phyloP scores from a whole-genome alignment of 2,888 invertebrate genomes.

The Drosophila neotestacea region DNA sequence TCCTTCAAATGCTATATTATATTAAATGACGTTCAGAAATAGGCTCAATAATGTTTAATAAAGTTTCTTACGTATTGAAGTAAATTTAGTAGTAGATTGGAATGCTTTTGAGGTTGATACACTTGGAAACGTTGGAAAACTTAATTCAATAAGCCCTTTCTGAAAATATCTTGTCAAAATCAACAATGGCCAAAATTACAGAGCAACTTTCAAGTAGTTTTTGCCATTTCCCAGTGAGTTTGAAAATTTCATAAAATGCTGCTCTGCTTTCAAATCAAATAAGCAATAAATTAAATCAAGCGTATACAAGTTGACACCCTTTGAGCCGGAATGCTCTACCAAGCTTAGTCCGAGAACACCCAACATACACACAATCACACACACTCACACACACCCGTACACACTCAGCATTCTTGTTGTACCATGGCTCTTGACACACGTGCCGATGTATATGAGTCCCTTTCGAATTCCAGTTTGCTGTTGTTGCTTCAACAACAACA shows the following conservation, averaged over 20 bases:
- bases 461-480: constrained; percentile 25
- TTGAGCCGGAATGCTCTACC: constrained; percentile 57
- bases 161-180: background rate
- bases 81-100: background rate
- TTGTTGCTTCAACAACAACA: constrained; percentile 56
- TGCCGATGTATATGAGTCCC: constrained; percentile 35
- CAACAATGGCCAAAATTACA: constrained; percentile 17
- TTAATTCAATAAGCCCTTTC: too few species aligned
- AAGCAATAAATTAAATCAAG: constrained; percentile 70
- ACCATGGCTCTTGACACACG: constrained; percentile 53
- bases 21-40: background rate
- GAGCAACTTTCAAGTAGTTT: constrained; percentile 28
- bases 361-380: constrained; percentile 9
- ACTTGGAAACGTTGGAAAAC: background rate
- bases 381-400: background rate
- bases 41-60: too few species aligned
- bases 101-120: background rate
- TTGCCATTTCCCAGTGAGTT: constrained; percentile 7
- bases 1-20: background rate
- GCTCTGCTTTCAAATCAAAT: constrained; percentile 56
- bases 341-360: constrained; percentile 32
- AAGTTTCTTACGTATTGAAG: too few species aligned
- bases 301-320: constrained; percentile 72
- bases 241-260: constrained; percentile 41
- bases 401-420: too few species aligned